Evolutionary conservation across 2,888 invertebrate genomes (phyloP).

Genomic region (Ernsta delagoae): DNA sequence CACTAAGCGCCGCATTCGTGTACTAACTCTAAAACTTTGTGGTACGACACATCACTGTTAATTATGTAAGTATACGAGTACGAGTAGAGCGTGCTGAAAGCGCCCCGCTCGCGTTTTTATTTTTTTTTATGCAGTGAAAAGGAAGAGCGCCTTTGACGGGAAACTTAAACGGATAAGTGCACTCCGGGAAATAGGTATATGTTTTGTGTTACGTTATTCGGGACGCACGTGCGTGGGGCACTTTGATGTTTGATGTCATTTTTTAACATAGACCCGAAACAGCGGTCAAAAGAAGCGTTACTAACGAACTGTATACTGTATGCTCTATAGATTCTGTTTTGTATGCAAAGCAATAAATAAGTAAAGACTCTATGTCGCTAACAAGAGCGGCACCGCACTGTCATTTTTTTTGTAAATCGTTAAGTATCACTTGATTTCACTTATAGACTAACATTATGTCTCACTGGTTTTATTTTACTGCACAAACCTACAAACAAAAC

Average conservation of each 20-base stretch:
- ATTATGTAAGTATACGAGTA: conserved; percentile 65
- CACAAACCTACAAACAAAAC: no score
- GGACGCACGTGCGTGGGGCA: conserved; percentile 49
- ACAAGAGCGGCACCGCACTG: no score
- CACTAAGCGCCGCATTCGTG: conserved; percentile 52
- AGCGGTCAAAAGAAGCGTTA: conserved; percentile 21
- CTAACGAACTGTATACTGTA: background rate
- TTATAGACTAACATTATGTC: no score
- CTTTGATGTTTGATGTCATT: conserved; percentile 56
- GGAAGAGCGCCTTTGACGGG: conserved; percentile 78
- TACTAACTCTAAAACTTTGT: conserved; percentile 61
- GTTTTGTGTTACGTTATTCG: conserved; percentile 51
- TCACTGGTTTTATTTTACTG: no score
- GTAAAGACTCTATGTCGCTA: background rate
- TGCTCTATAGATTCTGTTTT: background rate
- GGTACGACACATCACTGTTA: conserved; percentile 65
- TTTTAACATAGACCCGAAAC: conserved; percentile 41
- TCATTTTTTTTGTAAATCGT: no score
- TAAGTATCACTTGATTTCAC: no score
- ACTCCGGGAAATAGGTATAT: conserved; percentile 59
- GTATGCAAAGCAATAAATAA: background rate
- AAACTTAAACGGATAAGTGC: conserved; percentile 61
- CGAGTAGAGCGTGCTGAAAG: conserved; percentile 52
- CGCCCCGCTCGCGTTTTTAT: conserved; percentile 53
- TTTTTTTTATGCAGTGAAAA: conserved; percentile 72